Percentiles rank a stretch among this genome's conserved stretches.
Evolutionary conservation across 1,140 invertebrate species (phyloP).

Genomic region (Pentalonia nigronervosa): DNA sequence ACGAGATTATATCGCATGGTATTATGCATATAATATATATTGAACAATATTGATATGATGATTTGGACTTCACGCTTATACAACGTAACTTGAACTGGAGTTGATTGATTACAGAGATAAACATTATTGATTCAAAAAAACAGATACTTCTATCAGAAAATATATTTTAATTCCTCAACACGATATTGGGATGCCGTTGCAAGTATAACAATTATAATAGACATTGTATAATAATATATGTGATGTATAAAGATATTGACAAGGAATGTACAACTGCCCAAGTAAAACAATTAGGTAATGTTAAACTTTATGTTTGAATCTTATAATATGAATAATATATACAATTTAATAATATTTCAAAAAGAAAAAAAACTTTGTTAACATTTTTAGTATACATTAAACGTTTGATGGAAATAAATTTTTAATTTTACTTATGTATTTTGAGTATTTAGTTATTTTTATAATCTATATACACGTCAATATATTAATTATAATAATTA

Average conservation of each 20-base stretch:
- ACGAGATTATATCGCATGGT: too few species aligned
- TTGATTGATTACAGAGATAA: too few species aligned
- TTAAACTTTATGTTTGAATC: neutral
- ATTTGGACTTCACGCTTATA: neutral
- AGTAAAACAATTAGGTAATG: neutral
- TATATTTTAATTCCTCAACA: neutral
- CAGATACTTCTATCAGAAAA: too few species aligned
- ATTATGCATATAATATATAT: too few species aligned
- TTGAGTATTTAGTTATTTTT: neutral
- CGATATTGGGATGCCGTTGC: neutral
- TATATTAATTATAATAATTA: too few species aligned
- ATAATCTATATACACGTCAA: too few species aligned
- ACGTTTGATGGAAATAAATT: neutral
- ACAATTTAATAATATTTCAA: neutral
- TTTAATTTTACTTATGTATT: neutral
- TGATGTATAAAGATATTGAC: neutral
- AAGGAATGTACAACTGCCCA: neutral
- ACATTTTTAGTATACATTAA: neutral
- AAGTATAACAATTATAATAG: neutral
- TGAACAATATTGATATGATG: neutral
- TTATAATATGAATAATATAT: neutral
- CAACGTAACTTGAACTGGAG: too few species aligned
- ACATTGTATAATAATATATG: neutral
- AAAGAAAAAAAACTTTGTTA: neutral
- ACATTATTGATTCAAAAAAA: neutral